Evolutionary conservation across 2,113 vertebrate species (phyloP), one percentile per base, ranked within the genome.

Genomic region (Eolophus roseicapilla): DNA sequence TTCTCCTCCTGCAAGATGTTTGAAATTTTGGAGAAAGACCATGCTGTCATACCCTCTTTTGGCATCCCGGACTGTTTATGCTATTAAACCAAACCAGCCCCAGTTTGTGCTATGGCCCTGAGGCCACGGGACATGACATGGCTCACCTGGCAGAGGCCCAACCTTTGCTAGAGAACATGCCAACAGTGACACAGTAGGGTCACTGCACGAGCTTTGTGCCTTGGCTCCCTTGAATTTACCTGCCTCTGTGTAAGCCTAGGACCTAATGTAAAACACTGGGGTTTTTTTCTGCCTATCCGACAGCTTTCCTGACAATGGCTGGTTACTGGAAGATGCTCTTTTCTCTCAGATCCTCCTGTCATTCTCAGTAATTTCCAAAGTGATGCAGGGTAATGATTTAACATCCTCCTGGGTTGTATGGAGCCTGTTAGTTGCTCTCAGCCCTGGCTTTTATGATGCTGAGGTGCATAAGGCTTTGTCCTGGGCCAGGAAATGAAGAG

Each of bases 151-250:
- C 65, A 87, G 50, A 75, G 21, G 18, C 37, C 50, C 71, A 64
- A 8, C 50, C 53, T 69, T 47, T 88, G 76, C 67, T 63, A 24
- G 55, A 82, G 47, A 39, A 33, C 0, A 2, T 55, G 82, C 55
- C 55, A 78, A 5, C 16, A 29, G 5, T 3, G 52, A 25, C 44
- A 60, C 23, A 68, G 31, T 71, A 47, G 29, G 17, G 29, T 24
- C 73, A 55, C 5, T 0, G 3, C 68, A 39, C 0, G 2, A 55
- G 29, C 47, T 93, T 1, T 1, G 0, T 59, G 62, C 70, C 52
- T 27, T 23, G 63, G 28, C 60, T 82, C 29, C 6, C 68, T 29
- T 17, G 25, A 25, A 43, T 63, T 63, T 8, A 23, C 25, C 3
- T 15, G 27, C 35, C 35, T 37, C 35, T 49, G 15, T 1, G 0